Conservation (phyloP, 2,113 vertebrate genomes). For the Hippocampus comes region DNA sequence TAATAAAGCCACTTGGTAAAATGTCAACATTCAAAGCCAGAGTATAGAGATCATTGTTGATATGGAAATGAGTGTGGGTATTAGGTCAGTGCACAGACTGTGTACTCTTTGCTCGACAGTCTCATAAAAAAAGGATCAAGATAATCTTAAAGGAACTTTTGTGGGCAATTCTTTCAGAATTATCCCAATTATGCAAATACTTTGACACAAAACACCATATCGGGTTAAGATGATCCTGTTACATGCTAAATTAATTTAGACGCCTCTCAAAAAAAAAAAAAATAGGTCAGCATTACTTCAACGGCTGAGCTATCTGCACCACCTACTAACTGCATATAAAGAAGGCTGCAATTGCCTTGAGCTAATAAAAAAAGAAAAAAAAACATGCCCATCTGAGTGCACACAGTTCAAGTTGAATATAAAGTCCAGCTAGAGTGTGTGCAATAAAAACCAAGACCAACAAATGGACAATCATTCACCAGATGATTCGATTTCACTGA, state of each 20-base stretch:
- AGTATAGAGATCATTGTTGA: not conserved
- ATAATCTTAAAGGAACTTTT: slow-evolving; percentile 4
- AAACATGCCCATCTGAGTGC: not conserved
- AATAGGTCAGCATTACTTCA: slow-evolving; percentile 29
- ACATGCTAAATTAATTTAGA: slow-evolving; percentile 27
- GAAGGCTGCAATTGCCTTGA: not conserved
- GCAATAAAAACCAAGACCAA: not conserved
- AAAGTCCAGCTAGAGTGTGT: slow-evolving; percentile 4
- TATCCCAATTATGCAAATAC: slow-evolving; percentile 8
- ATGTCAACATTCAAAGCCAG: slow-evolving; percentile 7
- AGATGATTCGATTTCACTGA: not conserved
- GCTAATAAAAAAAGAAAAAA: slow-evolving; percentile 9
- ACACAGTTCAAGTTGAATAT: slow-evolving; percentile 5
- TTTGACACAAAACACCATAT: slow-evolving; percentile 12
- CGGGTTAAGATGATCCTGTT: slow-evolving; percentile 18
- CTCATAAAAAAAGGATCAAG: not conserved
- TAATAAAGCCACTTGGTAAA: slow-evolving; percentile 8
- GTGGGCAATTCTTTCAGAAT: not conserved
- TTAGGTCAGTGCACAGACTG: slow-evolving; percentile 1
- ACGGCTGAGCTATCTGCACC: slow-evolving; percentile 14
- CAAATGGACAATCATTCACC: not conserved
- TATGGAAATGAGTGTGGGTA: slow-evolving; percentile 8
- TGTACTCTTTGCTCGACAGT: not conserved
- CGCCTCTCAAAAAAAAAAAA: slow-evolving; percentile 20
- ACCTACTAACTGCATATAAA: slow-evolving; percentile 12